Conservation (phyloP, 2,797 vertebrate species). For the Lacerta viridis region DNA sequence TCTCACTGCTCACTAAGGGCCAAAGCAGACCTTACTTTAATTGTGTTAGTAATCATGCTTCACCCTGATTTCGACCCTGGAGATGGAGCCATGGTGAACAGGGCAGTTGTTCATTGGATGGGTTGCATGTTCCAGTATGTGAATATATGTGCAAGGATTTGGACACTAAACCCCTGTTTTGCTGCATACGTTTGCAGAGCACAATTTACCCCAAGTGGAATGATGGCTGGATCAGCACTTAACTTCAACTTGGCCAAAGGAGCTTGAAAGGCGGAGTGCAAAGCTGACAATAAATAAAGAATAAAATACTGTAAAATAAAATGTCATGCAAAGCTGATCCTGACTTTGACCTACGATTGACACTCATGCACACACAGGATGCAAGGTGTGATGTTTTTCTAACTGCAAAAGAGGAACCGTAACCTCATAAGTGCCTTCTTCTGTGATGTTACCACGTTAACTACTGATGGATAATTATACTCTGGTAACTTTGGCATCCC, state of each 20-base stretch:
- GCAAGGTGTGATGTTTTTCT: background rate
- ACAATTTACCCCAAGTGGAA: background rate
- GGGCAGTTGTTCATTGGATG: background rate
- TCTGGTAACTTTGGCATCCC: background rate
- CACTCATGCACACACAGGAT: background rate
- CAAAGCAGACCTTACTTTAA: too few species aligned
- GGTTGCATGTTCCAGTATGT: background rate
- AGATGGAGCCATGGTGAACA: background rate
- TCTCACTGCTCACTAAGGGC: background rate
- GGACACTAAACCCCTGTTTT: background rate
- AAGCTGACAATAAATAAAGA: background rate
- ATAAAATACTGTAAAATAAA: background rate
- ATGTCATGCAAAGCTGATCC: background rate
- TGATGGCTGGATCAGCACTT: background rate
- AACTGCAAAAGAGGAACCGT: background rate
- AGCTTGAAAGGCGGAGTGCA: background rate
- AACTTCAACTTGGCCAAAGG: background rate
- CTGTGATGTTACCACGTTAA: background rate
- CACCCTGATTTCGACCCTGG: background rate
- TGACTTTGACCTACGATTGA: background rate
- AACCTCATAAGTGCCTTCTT: background rate
- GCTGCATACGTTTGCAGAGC: background rate
- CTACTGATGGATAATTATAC: background rate
- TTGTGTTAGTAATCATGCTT: too few species aligned
- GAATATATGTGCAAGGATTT: background rate